Evolutionary conservation across 2,113 vertebrate genomes (phyloP), one percentile per base, ranked within the genome.

Genomic region (Vicugna pacos): DNA sequence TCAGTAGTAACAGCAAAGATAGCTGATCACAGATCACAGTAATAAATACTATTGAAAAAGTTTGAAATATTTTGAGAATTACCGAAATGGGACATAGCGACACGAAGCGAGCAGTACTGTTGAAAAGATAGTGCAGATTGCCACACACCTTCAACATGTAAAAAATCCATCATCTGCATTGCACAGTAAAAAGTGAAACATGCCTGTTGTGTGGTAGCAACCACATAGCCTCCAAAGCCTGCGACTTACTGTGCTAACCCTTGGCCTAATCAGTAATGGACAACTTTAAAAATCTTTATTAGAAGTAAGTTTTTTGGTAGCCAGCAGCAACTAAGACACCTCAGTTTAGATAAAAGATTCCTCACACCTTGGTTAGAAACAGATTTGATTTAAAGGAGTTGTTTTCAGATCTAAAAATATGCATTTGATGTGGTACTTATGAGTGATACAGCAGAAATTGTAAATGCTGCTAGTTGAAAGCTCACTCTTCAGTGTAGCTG

Each of bases 351-450:
- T 46, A 48, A 73, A 91, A 76, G 35, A 76, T 50, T 83, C 20
- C 16, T 77, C 13, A 46, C 9, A 65, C 50, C 15, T 80, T 89
- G 38, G 32, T 84, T 91, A 87, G 69, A 77, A 87, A 84, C 17
- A 30, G 20, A 89, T 89, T 87, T 87, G 52, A 96, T n/a, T 83
- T 69, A 75, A 76, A 73, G 8, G 35, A 65, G 12, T 91, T 70
- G 70, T 83, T 92, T 91, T 89, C 79, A 82, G 5, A 91, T 92
- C 52, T 89, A 80, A 96, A 89, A 91, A 48, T 35, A 38, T 8
- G 8, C 46, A 84, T 76, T 93, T 93, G 35, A 17, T 58, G 2
- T 69, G 4, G 19, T 85, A 2, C 24, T 8, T 58, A 38, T 13
- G 64, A 24, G 2, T 70, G 32, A 85, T 42, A 94, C 7, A 58